Evolutionary conservation across 2,797 vertebrate species (phyloP).

Genomic region (Falco cherrug): DNA sequence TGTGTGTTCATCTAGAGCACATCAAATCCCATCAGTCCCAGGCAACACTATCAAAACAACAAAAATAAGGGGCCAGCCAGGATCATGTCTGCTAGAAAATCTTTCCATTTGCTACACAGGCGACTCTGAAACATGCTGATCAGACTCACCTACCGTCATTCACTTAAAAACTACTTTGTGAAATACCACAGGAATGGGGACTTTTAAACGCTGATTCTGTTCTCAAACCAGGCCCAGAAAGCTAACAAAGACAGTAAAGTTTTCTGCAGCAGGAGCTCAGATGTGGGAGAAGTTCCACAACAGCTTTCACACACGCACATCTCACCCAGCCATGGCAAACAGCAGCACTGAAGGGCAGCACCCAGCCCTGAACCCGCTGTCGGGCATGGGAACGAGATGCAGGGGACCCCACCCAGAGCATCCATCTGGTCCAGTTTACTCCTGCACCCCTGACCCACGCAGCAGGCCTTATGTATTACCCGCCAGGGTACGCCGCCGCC

Average conservation of each 20-base stretch:
- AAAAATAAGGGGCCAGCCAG: neutral
- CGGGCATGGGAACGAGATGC: accelerated
- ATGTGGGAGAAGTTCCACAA: accelerated
- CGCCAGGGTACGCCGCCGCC: too few relatives aligned
- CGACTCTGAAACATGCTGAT: neutral
- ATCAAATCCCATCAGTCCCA: neutral
- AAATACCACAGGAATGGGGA: neutral
- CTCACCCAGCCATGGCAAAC: accelerated
- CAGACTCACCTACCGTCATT: neutral
- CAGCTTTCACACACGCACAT: accelerated
- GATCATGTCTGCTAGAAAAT: neutral
- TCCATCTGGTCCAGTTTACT: too few relatives aligned
- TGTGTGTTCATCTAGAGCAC: neutral
- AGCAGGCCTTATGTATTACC: too few relatives aligned
- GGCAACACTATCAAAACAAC: neutral
- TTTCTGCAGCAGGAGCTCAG: accelerated
- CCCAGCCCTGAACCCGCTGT: accelerated
- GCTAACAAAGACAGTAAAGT: neutral
- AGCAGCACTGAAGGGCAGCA: accelerated
- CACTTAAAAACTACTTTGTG: neutral
- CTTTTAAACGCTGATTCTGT: neutral
- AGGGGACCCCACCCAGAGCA: too few relatives aligned
- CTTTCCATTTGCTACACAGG: neutral
- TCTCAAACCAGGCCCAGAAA: neutral
- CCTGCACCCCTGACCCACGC: neutral